Evolutionary conservation across 1,140 invertebrate genomes (phyloP), one percentile per base, ranked within the genome.

Genomic region (Proales similis): DNA sequence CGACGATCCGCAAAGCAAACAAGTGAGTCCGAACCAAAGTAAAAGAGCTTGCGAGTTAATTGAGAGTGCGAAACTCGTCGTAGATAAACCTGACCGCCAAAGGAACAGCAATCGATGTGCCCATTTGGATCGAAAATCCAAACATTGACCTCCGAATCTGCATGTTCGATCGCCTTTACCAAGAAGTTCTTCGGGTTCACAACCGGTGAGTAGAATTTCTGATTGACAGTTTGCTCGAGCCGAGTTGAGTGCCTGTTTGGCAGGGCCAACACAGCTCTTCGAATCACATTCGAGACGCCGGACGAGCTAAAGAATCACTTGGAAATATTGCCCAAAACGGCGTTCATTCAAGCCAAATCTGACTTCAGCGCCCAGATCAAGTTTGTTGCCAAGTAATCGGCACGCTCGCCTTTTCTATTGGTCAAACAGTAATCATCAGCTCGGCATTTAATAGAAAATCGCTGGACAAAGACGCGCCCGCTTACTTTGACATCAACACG

Each of bases 331-430:
- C 75, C 75, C 6, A 74, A 72, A 47, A 74, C 71, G 12, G 75
- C 73, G 12, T 76, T 71, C 65, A 71, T 77, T 42, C 75, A 77
- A 66, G 74, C 73, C n/a, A 72, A 75, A 64, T 71, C 72, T 6
- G 69, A 71, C 65, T 63, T 77, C 65, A 69, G 68, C n/a, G 72
- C 73, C 26, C 74, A 76, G 63, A 68, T 77, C 12, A 77, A 76
- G 64, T 75, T 76, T 46, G 63, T 73, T 11, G 72, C 75, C 20
- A 69, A 72, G 69, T 47, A 2, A 11, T 7, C 14, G 14, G 26
- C 24, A 26, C 6, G 19, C 4, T 7, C 20, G 9, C 19, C 20
- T 17, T 7, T 2, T 3, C 17, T 17, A 17, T n/a, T n/a, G n/a
- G n/a, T n/a, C n/a, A n/a, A n/a, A n/a, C n/a, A n/a, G n/a, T n/a